Base-by-base conservation (phyloP, 2,888 invertebrate species). In the Proisotoma minuta region DNA sequence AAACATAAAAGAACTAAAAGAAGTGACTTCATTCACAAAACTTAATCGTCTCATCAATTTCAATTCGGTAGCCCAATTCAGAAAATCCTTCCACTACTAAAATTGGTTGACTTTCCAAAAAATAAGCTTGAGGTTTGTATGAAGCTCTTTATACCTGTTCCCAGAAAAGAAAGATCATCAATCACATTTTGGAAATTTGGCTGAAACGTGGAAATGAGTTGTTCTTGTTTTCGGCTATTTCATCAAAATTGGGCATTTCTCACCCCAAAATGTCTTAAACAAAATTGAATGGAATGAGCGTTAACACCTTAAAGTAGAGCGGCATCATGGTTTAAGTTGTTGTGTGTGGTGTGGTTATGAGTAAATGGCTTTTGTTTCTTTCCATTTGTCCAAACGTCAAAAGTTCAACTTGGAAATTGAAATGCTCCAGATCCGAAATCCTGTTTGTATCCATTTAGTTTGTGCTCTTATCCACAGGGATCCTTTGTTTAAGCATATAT, bases 261-360 rank as follows among this genome's bases (percentile, higher is more conserved):
- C 34, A 34, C 34, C 34, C 34, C n/a, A n/a, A 34, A 34, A 34
- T 15, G 8, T 8, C 34, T 34, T 8, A 15, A 15, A 8, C 15
- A 34, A 34, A 34, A 34, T 34, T 34, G 34, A 34, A 34, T 34
- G 8, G 34, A 34, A 34, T 34, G 8, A 10, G 15, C 34, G 34
- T 34, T 34, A 10, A 10, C 34, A 10, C 34, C 15, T 8, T 15
- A 34, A 34, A 34, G 18, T 29, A 24, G 39, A 54, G 54, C 54
- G 54, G 54, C 54, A 54, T 54, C 40, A 54, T 39, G 54, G 39
- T 54, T 54, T 54, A 54, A 54, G 10, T 10, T 39, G 40, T 15
- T 18, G 28, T 51, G 28, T 28, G 54, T 39, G 29, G 20, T 54
- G 24, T 39, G 40, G 22, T 39, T 23, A 54, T 4, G 22, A 54